Base-by-base conservation (phyloP, 2,113 vertebrate species). In the Lasiurus cinereus region DNA sequence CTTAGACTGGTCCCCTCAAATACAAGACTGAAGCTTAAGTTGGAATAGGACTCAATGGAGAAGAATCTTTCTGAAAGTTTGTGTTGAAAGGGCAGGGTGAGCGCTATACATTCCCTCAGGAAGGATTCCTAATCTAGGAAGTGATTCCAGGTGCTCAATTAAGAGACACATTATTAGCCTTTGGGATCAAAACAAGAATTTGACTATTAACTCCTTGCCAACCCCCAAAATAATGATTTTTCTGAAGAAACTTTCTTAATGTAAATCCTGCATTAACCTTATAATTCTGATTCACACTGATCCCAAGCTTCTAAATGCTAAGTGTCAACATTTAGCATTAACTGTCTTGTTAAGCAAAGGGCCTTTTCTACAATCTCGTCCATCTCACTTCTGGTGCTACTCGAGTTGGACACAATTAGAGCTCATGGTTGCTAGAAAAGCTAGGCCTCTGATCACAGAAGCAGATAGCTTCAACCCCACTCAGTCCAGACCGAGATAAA, bases 371-470 rank as follows among this genome's bases (percentile, higher is more conserved):
- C 88, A 88, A 3, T 62, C 31, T 78, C 59, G 83, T 94, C 96
- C 83, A 2, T 54, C 64, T 64, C 80, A 50, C 67, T 95, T 96
- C 96, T 97, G 98, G 98, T 98, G 97, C 98, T 98, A 97, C 94
- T 82, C 88, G 91, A 94, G 96, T 79, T 95, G 96, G 94, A 95
- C 76, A 52, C 89, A 90, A 64, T 29, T 3, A 69, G 19, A 80
- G 43, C 64, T 52, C 52, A 43, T 13, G 64, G 93, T 93, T 94
- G 66, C 79, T 88, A 54, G 90, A 90, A 96, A 69, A 89, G 67
- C 70, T 69, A 93, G 87, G 95, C 74, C 94, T 85, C 92, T 77
- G 86, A 73, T 36, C 70, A 82, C 27, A 93, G 77, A 94, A 62
- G 79, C 89, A 88, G 91, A 91, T 8, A 8, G 67, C 92, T 69